Percentiles rank a stretch among this genome's conserved stretches.
phyloP scores from a whole-genome alignment of 2,797 vertebrate species.

The Phrynocephalus vlangalii region DNA sequence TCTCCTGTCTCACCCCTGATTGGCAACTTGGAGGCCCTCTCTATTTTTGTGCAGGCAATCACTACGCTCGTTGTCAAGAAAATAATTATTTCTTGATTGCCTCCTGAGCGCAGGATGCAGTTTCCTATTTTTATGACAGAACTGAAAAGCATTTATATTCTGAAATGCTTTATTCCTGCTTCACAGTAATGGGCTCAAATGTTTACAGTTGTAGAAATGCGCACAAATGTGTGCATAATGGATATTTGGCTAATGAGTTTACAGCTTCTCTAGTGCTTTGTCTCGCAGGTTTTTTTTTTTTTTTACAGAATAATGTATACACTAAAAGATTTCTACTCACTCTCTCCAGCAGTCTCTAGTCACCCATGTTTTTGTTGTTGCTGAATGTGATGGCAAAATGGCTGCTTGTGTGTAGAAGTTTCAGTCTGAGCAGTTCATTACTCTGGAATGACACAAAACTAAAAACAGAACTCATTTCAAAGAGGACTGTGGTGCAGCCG shows the following conservation, averaged over 20 bases:
- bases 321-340: slow-evolving; percentile 44
- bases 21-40: slow-evolving; percentile 48
- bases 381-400: slow-evolving; percentile 33
- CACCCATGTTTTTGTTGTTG: slow-evolving; percentile 46
- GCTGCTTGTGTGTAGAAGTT: slow-evolving; percentile 2
- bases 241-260: slow-evolving; percentile 18
- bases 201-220: slow-evolving; percentile 53
- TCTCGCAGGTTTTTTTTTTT: slow-evolving; percentile 11
- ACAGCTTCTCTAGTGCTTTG: slow-evolving; percentile 23
- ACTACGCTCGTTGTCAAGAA: slow-evolving; percentile 58
- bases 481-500: neutral
- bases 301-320: neutral
- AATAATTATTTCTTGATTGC: slow-evolving; percentile 62
- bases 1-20: rapidly evolving
- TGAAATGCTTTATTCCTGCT: slow-evolving; percentile 49
- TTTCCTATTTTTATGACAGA: slow-evolving; percentile 56
- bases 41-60: slow-evolving; percentile 51
- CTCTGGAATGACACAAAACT: slow-evolving; percentile 28
- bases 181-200: slow-evolving; percentile 56
- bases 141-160: slow-evolving; percentile 32
- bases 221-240: slow-evolving; percentile 47
- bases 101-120: slow-evolving; percentile 64
- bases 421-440: neutral
- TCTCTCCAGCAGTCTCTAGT: neutral
- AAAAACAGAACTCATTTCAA: slow-evolving; percentile 35